A percentile compares a stretch with the other conserved stretches of the same genome.
These are phyloP conservation scores for Onychomys torridus DNA, from an alignment of 2,797 vertebrate species.

Conservation along the genomic window DNA sequence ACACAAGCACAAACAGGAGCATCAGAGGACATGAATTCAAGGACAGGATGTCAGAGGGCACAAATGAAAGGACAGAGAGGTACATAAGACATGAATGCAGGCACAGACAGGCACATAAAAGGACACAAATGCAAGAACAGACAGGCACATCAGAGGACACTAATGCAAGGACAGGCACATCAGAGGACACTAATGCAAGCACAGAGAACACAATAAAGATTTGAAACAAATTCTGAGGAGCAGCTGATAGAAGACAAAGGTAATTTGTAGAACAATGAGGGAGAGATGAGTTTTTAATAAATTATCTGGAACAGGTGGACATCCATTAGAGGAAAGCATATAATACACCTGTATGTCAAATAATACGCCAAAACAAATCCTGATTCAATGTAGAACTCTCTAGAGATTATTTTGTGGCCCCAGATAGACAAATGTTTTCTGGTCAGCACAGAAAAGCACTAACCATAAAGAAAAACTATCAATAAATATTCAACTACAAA, in stretches of 20 bases:
- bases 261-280: constrained; percentile 27
- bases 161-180: no score
- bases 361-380: constrained; percentile 6
- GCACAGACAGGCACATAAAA: no score
- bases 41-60: no score
- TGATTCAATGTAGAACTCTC: constrained; percentile 14
- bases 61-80: no score
- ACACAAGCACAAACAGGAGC: no score
- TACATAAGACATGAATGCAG: no score
- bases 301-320: not conserved
- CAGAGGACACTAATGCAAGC: no score
- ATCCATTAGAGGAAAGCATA: not conserved
- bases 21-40: no score
- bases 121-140: no score
- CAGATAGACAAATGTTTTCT: constrained; percentile 20
- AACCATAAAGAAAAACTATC: constrained; percentile 34
- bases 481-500: constrained; percentile 57
- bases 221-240: not conserved
- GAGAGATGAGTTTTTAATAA: constrained; percentile 46
- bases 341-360: constrained; percentile 12
- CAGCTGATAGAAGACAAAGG: constrained; percentile 44
- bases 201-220: not conserved
- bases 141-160: no score
- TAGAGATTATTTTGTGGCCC: constrained; percentile 30
- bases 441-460: constrained; percentile 42